Percentiles rank a stretch among this genome's conserved stretches.
phyloP scores from a whole-genome alignment of 2,113 vertebrate species.

The Scophthalmus maximus region DNA sequence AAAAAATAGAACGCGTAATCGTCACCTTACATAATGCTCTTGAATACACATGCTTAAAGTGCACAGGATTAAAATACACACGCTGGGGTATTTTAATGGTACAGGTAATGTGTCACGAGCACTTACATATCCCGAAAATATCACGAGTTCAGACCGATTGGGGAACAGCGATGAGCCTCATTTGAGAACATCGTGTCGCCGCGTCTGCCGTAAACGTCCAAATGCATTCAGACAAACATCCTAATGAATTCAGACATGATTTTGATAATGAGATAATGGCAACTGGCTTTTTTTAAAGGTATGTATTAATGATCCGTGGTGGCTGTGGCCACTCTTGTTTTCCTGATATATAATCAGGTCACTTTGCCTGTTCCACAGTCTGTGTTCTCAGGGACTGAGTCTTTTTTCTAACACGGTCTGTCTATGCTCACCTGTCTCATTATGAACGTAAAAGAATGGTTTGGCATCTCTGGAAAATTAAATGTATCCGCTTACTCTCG shows the following conservation, averaged over 20 bases:
- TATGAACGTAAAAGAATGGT: neutral
- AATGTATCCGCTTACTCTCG: too few species aligned
- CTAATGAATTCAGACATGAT: neutral
- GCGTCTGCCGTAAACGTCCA: constrained; percentile 17
- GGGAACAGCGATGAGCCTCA: constrained; percentile 13
- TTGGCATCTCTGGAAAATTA: neutral
- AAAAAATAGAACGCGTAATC: constrained; percentile 44
- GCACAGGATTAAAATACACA: constrained; percentile 63
- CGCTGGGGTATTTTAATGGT: constrained; percentile 48
- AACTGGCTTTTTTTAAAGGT: neutral
- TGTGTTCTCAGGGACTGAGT: too few species aligned
- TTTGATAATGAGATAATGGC: constrained; percentile 16
- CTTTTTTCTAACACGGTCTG: neutral
- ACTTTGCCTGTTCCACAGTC: too few species aligned
- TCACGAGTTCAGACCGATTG: constrained; percentile 12
- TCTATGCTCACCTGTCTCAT: neutral
- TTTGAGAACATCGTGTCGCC: constrained; percentile 23
- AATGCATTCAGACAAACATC: constrained; percentile 8
- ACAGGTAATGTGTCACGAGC: constrained; percentile 57
- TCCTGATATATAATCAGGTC: too few species aligned
- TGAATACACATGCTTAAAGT: constrained; percentile 44
- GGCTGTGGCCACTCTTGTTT: neutral
- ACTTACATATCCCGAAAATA: constrained; percentile 59
- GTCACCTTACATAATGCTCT: constrained; percentile 71
- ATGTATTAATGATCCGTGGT: neutral